These are phyloP conservation scores for Archocentrus centrarchus DNA, from an alignment of 2,113 vertebrate genomes.

Conservation along the genomic window DNA sequence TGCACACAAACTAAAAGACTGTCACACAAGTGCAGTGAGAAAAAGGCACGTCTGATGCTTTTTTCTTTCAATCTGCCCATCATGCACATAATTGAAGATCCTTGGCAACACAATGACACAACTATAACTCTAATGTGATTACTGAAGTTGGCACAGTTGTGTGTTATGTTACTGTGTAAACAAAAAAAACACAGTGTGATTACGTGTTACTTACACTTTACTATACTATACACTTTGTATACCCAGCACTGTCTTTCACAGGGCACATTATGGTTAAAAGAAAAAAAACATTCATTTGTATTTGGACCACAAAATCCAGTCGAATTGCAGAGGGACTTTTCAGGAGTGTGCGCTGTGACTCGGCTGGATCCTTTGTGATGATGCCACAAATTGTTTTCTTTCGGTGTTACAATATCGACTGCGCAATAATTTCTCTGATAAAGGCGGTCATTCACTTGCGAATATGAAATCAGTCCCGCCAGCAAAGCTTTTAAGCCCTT, in stretches of 20 bases:
- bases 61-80: too few relatives aligned
- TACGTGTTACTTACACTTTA: not conserved
- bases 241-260: not conserved
- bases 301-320: not conserved
- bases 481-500: slow-evolving; percentile 54
- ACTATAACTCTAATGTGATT: not conserved
- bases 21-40: too few relatives aligned
- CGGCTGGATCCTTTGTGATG: not conserved
- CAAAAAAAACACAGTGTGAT: not conserved
- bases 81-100: too few relatives aligned
- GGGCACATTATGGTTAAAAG: not conserved
- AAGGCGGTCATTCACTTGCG: slow-evolving; percentile 27
- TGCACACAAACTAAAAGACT: too few relatives aligned
- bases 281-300: not conserved
- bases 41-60: too few relatives aligned
- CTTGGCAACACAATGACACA: too few relatives aligned
- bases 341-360: not conserved
- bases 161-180: not conserved
- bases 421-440: slow-evolving; percentile 4
- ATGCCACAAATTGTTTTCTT: slow-evolving; percentile 10
- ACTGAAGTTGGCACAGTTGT: not conserved
- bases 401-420: slow-evolving; percentile 9
- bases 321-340: not conserved
- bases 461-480: slow-evolving; percentile 41
- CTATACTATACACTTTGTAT: not conserved